A percentile compares a stretch with the other conserved stretches of the same genome.
Evolutionary conservation across 1,140 invertebrate species (phyloP).

Genomic region (Drosophila ambigua): DNA sequence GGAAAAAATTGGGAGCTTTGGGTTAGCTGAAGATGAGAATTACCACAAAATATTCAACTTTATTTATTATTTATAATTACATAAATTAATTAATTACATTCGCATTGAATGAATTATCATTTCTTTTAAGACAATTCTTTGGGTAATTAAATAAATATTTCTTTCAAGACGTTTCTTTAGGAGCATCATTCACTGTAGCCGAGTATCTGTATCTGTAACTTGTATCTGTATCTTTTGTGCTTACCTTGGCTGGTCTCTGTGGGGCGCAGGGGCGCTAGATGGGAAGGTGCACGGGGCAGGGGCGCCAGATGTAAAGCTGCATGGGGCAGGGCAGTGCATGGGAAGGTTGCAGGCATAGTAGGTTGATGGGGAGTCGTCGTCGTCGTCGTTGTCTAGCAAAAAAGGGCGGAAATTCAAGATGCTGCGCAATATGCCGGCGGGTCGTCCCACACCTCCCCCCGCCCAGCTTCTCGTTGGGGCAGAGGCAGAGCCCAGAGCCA

Average conservation of each 20-base stretch:
- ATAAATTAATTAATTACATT: too few relatives aligned
- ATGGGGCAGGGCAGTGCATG: background rate
- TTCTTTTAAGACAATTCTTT: background rate
- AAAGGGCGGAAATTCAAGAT: slow-evolving; percentile 69
- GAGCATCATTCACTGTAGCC: background rate
- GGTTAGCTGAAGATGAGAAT: too few relatives aligned
- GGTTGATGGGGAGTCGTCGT: background rate
- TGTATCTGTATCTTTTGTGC: slow-evolving; percentile 29
- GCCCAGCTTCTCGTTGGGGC: background rate
- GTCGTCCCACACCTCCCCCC: background rate
- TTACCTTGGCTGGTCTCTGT: slow-evolving; percentile 42
- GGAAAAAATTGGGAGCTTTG: too few relatives aligned
- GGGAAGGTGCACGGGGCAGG: too few relatives aligned
- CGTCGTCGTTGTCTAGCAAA: slow-evolving; percentile 27
- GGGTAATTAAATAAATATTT: background rate
- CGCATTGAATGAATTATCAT: background rate
- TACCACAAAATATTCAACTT: too few relatives aligned
- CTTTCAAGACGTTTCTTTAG: background rate
- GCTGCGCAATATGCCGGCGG: slow-evolving; percentile 66
- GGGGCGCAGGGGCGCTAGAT: too few relatives aligned
- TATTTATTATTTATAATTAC: too few relatives aligned
- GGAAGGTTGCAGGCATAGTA: background rate
- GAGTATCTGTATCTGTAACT: slow-evolving; percentile 17
- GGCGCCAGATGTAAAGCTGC: too few relatives aligned
- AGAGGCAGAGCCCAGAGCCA: too few relatives aligned